Evolutionary conservation across 2,113 vertebrate genomes (phyloP).

Genomic region (Trochalopteron elliotii): DNA sequence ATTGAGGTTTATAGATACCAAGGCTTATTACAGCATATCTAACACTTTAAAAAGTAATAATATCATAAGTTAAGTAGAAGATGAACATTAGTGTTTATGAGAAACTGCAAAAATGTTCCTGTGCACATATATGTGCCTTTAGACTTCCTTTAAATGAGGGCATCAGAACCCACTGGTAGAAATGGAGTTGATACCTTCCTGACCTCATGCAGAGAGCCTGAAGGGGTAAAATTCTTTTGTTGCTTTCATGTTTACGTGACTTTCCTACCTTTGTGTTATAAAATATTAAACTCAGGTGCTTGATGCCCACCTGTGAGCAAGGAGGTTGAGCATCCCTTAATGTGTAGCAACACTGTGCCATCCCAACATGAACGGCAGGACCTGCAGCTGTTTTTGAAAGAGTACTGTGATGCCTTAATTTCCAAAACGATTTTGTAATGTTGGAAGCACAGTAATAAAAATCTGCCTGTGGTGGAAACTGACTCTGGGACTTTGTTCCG

Average conservation of each 20-base stretch:
- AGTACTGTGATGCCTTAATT: not conserved
- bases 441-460: conserved; percentile 13
- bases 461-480: too few relatives aligned
- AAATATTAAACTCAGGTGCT: fast-evolving
- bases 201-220: not conserved
- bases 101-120: not conserved
- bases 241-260: not conserved
- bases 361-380: fast-evolving
- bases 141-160: not conserved
- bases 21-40: not conserved
- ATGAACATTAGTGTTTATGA: not conserved
- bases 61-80: not conserved
- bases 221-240: fast-evolving
- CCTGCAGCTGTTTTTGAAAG: not conserved
- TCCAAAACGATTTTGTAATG: fast-evolving
- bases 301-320: fast-evolving
- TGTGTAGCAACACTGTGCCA: not conserved
- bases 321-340: fast-evolving
- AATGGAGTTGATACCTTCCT: not conserved
- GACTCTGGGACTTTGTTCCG: too few relatives aligned
- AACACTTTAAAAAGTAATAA: not conserved
- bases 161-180: not conserved
- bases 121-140: not conserved
- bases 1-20: not conserved
- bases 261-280: not conserved